Evolutionary conservation across 2,113 vertebrate genomes (phyloP), one percentile per base, ranked within the genome.

Genomic region (Condylura cristata): DNA sequence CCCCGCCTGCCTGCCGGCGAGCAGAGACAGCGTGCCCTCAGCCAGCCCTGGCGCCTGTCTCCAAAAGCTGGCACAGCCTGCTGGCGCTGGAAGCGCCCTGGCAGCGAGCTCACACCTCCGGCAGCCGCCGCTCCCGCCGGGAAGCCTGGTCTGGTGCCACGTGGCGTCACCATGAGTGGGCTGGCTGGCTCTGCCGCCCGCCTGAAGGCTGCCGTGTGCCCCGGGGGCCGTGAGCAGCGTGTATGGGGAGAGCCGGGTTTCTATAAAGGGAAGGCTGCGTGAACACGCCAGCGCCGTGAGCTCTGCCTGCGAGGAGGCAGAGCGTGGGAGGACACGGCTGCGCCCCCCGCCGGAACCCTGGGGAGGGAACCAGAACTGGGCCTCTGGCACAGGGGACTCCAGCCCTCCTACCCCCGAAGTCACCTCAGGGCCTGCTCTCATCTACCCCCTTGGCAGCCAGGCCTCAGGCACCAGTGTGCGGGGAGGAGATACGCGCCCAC

Each of bases 221-320:
- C 81, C 2, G 0, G 60, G 63, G 90, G 90, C 93, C 8, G 48
- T 92, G 84, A 84, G 92, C 94, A 95, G 2, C 12, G 91, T 41
- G 68, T 68, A 93, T 76, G 90, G 93, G 90, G 93, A 83, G 91
- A 74, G 51, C 18, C 0, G 30, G 70, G 86, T 82, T 95, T 93
- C 97, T 97, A 96, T 97, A 96, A 97, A 96, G 96, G 92, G 96
- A 53, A 95, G 68, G 48, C 78, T 58, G 86, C 48, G 51, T 56
- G 53, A 56, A 17, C 53, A 51, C 48, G 7, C 4, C 18, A 6
- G 53, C 53, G 1, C 53, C 53, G 17, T 16, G 10, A 48, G 68
- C 76, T 91, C 60, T 63, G n/a, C n/a, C n/a, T n/a, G n/a, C n/a
- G 44, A 13, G 44, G 48, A 30, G 63, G 65, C 2, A 1, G 8